Evolutionary conservation across 2,113 vertebrate genomes (phyloP).

Genomic region (Salminus brasiliensis): DNA sequence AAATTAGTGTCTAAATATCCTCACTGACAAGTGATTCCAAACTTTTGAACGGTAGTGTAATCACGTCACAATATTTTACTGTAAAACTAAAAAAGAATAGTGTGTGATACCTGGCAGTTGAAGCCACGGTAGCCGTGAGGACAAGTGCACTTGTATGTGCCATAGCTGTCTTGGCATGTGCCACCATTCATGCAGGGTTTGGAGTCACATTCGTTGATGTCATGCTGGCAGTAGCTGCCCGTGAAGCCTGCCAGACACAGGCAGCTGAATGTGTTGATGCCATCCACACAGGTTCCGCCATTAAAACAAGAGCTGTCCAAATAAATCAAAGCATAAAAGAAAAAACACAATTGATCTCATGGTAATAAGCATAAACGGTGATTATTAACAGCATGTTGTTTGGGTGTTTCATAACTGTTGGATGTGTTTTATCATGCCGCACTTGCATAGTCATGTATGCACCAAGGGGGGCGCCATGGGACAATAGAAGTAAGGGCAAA

Average conservation of each 20-base stretch:
- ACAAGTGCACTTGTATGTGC: slow-evolving; percentile 93
- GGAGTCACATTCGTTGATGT: slow-evolving; percentile 95
- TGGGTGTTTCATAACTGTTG: neutral
- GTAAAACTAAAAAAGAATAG: no score
- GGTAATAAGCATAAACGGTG: no score
- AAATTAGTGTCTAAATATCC: no score
- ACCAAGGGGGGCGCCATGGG: slow-evolving; percentile 69
- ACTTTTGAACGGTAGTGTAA: no score
- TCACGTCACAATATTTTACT: no score
- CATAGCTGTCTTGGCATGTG: slow-evolving; percentile 95
- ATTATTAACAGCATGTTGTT: neutral
- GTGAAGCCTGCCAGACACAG: slow-evolving; percentile 90
- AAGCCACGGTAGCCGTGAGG: slow-evolving; percentile 91
- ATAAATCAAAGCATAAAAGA: neutral
- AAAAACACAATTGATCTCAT: neutral
- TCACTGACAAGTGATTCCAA: no score
- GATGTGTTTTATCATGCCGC: neutral
- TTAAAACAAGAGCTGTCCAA: slow-evolving; percentile 93
- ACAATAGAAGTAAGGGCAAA: slow-evolving; percentile 48
- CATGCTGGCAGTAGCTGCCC: slow-evolving; percentile 93
- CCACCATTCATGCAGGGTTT: slow-evolving; percentile 91
- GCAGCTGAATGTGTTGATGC: slow-evolving; percentile 94
- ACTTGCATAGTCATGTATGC: slow-evolving; percentile 23
- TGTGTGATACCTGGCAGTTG: slow-evolving; percentile 88
- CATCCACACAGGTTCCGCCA: slow-evolving; percentile 89